phyloP scores from a whole-genome alignment of 2,113 vertebrate species.

The Pseudorhombus dupliciocellatus region DNA sequence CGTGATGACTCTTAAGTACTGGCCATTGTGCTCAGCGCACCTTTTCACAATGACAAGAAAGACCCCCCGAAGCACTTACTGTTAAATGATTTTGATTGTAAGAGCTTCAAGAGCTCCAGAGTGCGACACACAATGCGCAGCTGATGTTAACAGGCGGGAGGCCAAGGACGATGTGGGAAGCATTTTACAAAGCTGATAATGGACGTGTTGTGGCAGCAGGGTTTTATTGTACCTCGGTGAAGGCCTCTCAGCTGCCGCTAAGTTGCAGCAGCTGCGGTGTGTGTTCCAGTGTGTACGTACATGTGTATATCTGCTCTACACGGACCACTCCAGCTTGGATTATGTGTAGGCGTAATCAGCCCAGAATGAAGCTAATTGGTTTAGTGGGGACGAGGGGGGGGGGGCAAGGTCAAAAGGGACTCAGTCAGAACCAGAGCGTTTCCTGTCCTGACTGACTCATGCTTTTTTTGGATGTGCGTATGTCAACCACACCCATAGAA shows the following conservation, averaged over 20 bases:
- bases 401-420: constrained; percentile 15
- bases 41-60: constrained; percentile 23
- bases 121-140: constrained; percentile 2
- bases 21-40: too few species aligned
- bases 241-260: not conserved
- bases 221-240: not conserved
- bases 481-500: constrained; percentile 8
- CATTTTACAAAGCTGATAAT: constrained; percentile 19
- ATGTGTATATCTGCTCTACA: not conserved
- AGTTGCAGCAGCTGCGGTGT: constrained; percentile 5
- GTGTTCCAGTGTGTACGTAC: constrained; percentile 9
- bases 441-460: not conserved
- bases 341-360: constrained; percentile 16
- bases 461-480: constrained; percentile 7
- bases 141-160: constrained; percentile 13
- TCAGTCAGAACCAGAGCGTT: not conserved
- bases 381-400: not conserved
- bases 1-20: not conserved
- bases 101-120: constrained; percentile 7
- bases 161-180: constrained; percentile 2
- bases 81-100: constrained; percentile 19
- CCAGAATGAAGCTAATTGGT: constrained; percentile 34
- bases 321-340: constrained; percentile 4
- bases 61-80: not conserved
- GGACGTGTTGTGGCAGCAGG: not conserved